phyloP scores from a whole-genome alignment of 2,888 invertebrate species.

The Agriopis aurantiaria region DNA sequence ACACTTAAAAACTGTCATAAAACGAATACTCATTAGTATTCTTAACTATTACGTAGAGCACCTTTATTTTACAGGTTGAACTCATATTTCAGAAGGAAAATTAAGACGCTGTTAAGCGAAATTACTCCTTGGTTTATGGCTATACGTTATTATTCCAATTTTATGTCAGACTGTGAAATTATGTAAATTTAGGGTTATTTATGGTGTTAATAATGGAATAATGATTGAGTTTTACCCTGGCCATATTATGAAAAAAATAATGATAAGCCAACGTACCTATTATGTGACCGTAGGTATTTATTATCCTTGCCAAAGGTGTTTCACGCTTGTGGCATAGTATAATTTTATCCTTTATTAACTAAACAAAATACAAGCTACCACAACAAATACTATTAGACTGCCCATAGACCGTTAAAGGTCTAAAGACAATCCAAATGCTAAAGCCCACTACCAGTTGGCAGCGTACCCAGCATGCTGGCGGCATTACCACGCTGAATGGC shows the following conservation, averaged over 20 bases:
- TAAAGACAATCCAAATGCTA: too few relatives aligned
- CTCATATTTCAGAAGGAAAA: slow-evolving; percentile 54
- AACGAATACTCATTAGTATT: slow-evolving; percentile 18
- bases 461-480: too few relatives aligned
- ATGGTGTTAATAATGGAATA: slow-evolving; percentile 3
- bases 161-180: slow-evolving; percentile 15
- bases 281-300: too few relatives aligned
- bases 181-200: slow-evolving; percentile 8
- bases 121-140: slow-evolving; percentile 51
- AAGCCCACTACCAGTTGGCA: too few relatives aligned
- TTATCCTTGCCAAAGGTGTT: too few relatives aligned
- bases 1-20: slow-evolving; percentile 11
- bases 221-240: slow-evolving; percentile 1
- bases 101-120: slow-evolving; percentile 54
- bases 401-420: too few relatives aligned
- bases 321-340: too few relatives aligned
- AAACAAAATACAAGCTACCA: too few relatives aligned
- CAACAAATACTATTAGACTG: too few relatives aligned
- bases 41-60: slow-evolving; percentile 45
- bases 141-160: slow-evolving; percentile 39
- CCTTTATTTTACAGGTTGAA: slow-evolving; percentile 52
- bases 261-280: too few relatives aligned
- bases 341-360: too few relatives aligned
- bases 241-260: neutral
- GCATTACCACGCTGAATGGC: too few relatives aligned